Evolutionary conservation across 2,888 invertebrate genomes (phyloP).

Genomic region (Drosophila nr. perissopoda): DNA sequence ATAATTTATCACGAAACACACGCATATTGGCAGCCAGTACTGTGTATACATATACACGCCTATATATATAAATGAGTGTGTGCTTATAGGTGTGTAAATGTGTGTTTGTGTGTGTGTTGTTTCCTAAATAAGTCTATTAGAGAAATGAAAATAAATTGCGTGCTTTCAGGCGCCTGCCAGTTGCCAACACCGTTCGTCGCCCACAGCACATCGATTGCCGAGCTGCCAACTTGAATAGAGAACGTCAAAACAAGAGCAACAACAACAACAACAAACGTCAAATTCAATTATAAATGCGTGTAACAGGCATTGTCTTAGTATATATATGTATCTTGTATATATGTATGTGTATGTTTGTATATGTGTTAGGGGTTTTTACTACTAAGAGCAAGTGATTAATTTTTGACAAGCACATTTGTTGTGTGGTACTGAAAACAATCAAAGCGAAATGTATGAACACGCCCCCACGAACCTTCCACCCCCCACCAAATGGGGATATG

Average conservation of each 20-base stretch:
- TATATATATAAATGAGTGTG: background rate
- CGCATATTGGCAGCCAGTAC: conserved; percentile 61
- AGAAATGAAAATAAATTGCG: conserved; percentile 81
- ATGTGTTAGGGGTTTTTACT: conserved; percentile 38
- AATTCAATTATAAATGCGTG: conserved; percentile 81
- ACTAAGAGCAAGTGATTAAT: conserved; percentile 81
- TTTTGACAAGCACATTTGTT: conserved; percentile 81
- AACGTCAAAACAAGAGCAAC: conserved; percentile 62
- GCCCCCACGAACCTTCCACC: conserved; percentile 18
- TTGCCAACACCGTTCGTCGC: conserved; percentile 52
- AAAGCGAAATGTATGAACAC: conserved; percentile 69
- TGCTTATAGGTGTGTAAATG: background rate
- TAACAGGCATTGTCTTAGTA: conserved; percentile 51
- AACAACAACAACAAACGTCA: conserved; percentile 62
- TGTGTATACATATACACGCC: background rate
- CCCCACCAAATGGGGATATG: background rate
- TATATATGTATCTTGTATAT: conserved; percentile 19
- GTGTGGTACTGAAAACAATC: conserved; percentile 75
- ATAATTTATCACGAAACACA: conserved; percentile 74
- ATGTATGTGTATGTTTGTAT: conserved; percentile 21
- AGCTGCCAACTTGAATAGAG: conserved; percentile 73
- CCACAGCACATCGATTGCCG: conserved; percentile 68
- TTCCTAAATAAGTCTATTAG: conserved; percentile 81
- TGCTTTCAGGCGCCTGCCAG: conserved; percentile 78
- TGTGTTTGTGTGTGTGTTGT: conserved; percentile 17